Conservation (phyloP, 1,140 invertebrate genomes). For the Papilio glaucus region DNA sequence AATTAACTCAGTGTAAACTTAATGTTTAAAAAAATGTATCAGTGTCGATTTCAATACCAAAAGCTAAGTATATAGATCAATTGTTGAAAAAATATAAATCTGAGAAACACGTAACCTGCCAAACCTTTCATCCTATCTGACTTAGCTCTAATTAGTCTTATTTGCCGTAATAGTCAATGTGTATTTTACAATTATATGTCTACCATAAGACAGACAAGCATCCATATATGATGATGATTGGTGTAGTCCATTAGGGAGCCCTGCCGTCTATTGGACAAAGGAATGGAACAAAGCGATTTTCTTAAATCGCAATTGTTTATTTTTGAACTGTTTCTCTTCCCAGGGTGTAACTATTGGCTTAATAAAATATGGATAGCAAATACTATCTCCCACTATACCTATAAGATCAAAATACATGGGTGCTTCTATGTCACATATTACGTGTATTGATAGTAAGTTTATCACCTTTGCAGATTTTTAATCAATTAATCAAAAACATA, state of each 20-base stretch:
- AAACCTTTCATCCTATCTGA: not conserved
- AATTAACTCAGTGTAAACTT: not conserved
- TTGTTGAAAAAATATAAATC: not conserved
- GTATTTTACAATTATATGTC: not conserved
- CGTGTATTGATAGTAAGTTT: not conserved
- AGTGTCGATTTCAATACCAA: not conserved
- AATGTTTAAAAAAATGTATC: not conserved
- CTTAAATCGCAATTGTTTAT: not conserved
- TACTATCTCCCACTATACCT: not conserved
- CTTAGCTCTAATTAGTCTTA: not conserved
- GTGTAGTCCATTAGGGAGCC: not conserved
- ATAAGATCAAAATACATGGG: not conserved
- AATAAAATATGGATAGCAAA: not conserved
- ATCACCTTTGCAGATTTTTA: not conserved
- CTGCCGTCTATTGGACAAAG: no score
- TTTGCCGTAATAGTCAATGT: constrained; percentile 7
- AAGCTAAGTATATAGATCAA: not conserved
- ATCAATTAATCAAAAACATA: not conserved
- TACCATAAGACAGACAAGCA: not conserved
- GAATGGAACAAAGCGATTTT: not conserved
- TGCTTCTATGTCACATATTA: not conserved
- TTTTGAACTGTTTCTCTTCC: not conserved
- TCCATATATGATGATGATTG: no score
- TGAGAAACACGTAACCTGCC: not conserved
- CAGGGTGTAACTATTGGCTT: constrained; percentile 6